phyloP scores from a whole-genome alignment of 2,888 invertebrate genomes.

The Gerosis bhagava region DNA sequence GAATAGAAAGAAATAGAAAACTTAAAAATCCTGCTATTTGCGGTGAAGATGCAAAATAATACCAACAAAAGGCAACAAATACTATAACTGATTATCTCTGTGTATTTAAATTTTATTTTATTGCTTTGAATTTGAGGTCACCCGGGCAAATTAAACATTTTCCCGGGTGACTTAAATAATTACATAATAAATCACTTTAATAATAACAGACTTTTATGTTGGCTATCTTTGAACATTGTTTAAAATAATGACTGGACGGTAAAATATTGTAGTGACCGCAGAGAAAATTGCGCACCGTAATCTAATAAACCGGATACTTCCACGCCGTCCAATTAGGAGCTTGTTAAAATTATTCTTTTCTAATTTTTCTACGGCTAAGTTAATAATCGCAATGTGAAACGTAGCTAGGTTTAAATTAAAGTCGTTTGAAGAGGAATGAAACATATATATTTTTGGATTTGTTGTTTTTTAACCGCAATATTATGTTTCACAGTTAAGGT shows the following conservation, averaged over 20 bases:
- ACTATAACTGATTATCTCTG: no score
- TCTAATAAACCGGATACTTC: constrained; percentile 52
- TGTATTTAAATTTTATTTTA: no score
- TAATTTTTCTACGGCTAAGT: constrained; percentile 34
- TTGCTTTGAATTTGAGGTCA: no score
- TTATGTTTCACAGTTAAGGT: no score
- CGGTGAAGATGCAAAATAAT: no score
- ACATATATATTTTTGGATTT: not conserved
- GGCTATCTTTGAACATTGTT: not conserved
- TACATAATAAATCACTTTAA: constrained; percentile 5
- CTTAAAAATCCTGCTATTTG: no score
- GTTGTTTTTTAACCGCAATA: no score
- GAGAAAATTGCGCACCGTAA: constrained; percentile 47
- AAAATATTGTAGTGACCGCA: constrained; percentile 20
- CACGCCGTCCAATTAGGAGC: constrained; percentile 50
- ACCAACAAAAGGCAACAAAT: no score
- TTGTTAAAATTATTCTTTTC: constrained; percentile 47
- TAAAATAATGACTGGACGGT: constrained; percentile 15
- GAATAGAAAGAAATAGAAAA: no score
- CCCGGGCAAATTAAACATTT: no score
- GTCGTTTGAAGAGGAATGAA: constrained; percentile 14
- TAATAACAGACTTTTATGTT: not conserved
- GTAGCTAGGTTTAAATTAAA: constrained; percentile 19
- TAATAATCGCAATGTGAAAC: constrained; percentile 13
- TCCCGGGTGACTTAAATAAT: no score